Percentiles rank a stretch among this genome's conserved stretches.
phyloP scores from a whole-genome alignment of 2,888 invertebrate genomes.

The Sympetrum striolatum region DNA sequence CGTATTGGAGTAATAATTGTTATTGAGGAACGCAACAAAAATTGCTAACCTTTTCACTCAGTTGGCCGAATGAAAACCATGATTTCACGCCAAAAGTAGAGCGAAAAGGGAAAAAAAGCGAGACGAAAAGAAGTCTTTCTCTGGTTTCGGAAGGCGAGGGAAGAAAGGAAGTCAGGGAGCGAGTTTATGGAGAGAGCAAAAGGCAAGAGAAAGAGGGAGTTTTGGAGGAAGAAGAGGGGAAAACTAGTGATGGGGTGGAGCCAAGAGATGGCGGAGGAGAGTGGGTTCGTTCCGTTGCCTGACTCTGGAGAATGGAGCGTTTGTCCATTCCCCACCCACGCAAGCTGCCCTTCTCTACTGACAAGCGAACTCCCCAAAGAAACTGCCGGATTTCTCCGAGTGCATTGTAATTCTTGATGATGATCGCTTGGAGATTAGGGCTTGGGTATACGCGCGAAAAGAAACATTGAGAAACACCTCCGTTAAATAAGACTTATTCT shows the following conservation, averaged over 20 bases:
- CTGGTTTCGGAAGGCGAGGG: neutral
- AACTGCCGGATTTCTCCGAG: neutral
- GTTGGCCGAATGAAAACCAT: no score
- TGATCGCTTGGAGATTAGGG: no score
- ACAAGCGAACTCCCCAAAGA: neutral
- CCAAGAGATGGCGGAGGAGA: conserved; percentile 12
- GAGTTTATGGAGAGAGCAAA: neutral
- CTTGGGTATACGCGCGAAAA: no score
- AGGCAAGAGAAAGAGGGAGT: neutral
- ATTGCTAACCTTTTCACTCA: no score
- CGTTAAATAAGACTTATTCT: no score
- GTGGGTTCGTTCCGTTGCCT: conserved; percentile 49
- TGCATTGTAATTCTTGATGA: no score
- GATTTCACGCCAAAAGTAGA: neutral
- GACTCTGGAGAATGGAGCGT: conserved; percentile 49
- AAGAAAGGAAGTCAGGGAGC: neutral
- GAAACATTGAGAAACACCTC: no score
- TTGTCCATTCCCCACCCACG: conserved; percentile 45
- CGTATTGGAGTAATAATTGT: no score
- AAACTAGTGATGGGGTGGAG: conserved; percentile 24
- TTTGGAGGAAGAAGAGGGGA: neutral
- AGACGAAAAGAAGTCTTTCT: neutral
- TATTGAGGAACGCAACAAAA: no score
- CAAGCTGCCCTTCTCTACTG: neutral
- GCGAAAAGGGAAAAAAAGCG: neutral